A percentile compares a stretch with the other conserved stretches of the same genome.
Conservation (phyloP, 1,140 invertebrate genomes). For the Xylocopa sonorina region DNA sequence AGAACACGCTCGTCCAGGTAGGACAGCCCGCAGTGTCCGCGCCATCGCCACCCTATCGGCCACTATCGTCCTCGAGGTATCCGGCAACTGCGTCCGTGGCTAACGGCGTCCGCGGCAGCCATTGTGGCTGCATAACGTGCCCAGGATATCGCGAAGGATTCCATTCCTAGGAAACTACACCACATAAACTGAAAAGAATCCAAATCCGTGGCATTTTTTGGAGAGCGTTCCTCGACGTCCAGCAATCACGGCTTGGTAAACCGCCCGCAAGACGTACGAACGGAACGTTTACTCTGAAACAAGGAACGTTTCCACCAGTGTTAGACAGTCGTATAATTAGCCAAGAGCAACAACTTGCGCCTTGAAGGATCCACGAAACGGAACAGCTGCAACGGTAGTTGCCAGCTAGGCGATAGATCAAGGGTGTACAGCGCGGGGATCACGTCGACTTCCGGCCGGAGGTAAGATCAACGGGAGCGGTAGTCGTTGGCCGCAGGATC, state of each 20-base stretch:
- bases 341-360: neutral
- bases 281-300: neutral
- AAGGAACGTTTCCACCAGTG: neutral
- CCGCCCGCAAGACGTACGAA: too few species aligned
- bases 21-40: neutral
- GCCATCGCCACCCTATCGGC: neutral
- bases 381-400: neutral
- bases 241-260: neutral
- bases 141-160: neutral
- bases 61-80: constrained; percentile 5
- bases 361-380: neutral
- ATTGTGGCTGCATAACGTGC: constrained; percentile 40
- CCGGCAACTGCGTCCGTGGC: neutral
- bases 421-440: too few species aligned
- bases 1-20: neutral
- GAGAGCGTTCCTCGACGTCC: neutral
- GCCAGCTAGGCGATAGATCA: constrained; percentile 7
- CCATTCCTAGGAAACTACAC: neutral
- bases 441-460: neutral
- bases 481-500: constrained; percentile 15
- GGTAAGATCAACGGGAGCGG: neutral
- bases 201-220: too few species aligned
- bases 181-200: too few species aligned
- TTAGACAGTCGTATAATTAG: neutral
- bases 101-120: neutral